Evolutionary conservation across 2,113 vertebrate genomes (phyloP), one percentile per base, ranked within the genome.

Genomic region (Pyxicephalus adspersus): DNA sequence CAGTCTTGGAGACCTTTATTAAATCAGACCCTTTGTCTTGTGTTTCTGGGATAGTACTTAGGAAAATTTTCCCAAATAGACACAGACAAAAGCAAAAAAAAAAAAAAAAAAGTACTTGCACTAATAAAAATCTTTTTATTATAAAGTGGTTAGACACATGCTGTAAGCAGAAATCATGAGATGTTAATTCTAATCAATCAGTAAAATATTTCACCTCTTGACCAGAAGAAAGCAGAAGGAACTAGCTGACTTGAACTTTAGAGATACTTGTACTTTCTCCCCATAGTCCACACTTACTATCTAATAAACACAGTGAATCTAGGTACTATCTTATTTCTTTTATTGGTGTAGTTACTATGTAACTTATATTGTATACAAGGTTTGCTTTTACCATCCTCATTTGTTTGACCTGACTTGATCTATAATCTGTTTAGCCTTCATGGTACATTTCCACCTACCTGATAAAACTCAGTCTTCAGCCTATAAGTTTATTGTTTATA

Each of bases 331-430:
- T 5, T 64, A 18, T 28, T 26, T 20, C 22, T 18, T 80, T 52
- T 72, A 80, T 72, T 70, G 31, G 11, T 57, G 26, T 64, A 52
- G 78, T 80, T 80, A 80, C 67, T 80, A 70, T 72, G 58, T 80
- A 80, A 80, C 78, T 80, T 80, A 54, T 63, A 80, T 80, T 63
- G 67, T 26, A 34, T 52, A 16, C 25, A 72, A n/a, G 38, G 54
- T 68, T 61, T 80, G 38, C 23, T 64, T 60, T 71, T 50, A 31
- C 55, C 3, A 28, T 55, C 22, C 55, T 55, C 8, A 31, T 17
- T 73, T 78, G 54, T 72, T 52, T 67, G 76, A 67, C 31, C 64
- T 79, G 77, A 79, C 20, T 60, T 79, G 31, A 60, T 68, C 63
- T 58, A 31, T 68, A 78, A 77, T 66, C 64, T 60, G 77, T 60